Conservation (phyloP, 1,140 invertebrate genomes). For the Caerostris darwini region DNA sequence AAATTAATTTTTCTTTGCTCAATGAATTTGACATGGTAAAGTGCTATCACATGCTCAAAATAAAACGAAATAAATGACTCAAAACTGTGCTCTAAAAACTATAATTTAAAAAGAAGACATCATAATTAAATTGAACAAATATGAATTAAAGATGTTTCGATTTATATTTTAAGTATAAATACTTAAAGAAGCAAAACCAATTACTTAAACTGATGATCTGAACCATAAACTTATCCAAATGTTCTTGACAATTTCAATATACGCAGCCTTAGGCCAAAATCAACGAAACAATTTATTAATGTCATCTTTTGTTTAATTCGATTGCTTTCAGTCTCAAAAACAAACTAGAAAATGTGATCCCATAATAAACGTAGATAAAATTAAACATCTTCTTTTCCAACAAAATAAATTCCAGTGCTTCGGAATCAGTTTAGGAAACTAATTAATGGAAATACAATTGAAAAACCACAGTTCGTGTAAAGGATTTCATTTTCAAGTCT, state of each 20-base stretch:
- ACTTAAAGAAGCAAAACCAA: too few species aligned
- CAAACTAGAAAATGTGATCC: neutral
- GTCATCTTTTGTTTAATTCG: conserved; percentile 5
- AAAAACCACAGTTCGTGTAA: conserved; percentile 31
- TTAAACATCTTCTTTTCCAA: conserved; percentile 77
- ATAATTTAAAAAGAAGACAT: too few species aligned
- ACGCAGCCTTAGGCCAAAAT: neutral
- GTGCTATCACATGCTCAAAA: too few species aligned
- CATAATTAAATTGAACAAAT: too few species aligned
- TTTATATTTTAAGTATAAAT: too few species aligned
- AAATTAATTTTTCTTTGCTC: too few species aligned
- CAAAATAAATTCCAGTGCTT: conserved; percentile 4
- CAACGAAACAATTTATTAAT: conserved; percentile 7
- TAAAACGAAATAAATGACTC: too few species aligned
- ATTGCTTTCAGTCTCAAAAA: neutral
- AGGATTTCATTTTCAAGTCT: neutral
- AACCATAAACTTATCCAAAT: neutral
- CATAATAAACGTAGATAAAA: neutral
- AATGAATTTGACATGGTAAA: too few species aligned
- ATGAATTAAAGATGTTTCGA: too few species aligned
- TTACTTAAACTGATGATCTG: neutral
- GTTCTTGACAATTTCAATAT: conserved; percentile 21
- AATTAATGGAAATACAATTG: conserved; percentile 41
- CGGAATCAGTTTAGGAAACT: conserved; percentile 38
- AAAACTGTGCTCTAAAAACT: too few species aligned